Conservation (phyloP, 1,140 invertebrate species). For the Penaeus chinensis region DNA sequence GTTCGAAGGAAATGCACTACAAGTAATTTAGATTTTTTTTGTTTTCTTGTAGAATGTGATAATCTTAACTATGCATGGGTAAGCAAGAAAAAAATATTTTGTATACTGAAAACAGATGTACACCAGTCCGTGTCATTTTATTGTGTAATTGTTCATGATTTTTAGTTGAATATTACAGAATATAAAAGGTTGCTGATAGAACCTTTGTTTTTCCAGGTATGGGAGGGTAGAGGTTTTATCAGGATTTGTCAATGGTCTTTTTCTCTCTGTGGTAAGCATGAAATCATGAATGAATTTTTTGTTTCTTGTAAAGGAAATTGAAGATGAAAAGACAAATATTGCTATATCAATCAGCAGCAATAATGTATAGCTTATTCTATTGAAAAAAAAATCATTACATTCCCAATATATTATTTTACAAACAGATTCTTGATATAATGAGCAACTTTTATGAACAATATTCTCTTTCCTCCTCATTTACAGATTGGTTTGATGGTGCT, state of each 20-base stretch:
- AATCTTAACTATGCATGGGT: too few species aligned
- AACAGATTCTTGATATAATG: too few species aligned
- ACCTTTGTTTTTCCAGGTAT: slow-evolving; percentile 68
- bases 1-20: not conserved
- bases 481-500: slow-evolving; percentile 70
- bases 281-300: not conserved
- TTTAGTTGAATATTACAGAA: too few species aligned
- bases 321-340: not conserved
- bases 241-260: slow-evolving; percentile 75
- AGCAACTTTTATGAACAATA: not conserved
- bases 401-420: too few species aligned
- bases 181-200: not conserved
- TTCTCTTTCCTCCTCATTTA: not conserved
- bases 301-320: not conserved
- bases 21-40: not conserved
- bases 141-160: too few species aligned
- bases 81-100: too few species aligned
- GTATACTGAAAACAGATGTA: too few species aligned
- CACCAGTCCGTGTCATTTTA: too few species aligned
- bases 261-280: slow-evolving; percentile 73
- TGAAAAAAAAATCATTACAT: too few species aligned
- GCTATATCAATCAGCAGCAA: too few species aligned
- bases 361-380: too few species aligned
- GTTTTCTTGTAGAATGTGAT: not conserved
- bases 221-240: slow-evolving; percentile 74